Conservation (phyloP, 92 coral and sea anemone genomes). For the Nematostella vectensis region DNA sequence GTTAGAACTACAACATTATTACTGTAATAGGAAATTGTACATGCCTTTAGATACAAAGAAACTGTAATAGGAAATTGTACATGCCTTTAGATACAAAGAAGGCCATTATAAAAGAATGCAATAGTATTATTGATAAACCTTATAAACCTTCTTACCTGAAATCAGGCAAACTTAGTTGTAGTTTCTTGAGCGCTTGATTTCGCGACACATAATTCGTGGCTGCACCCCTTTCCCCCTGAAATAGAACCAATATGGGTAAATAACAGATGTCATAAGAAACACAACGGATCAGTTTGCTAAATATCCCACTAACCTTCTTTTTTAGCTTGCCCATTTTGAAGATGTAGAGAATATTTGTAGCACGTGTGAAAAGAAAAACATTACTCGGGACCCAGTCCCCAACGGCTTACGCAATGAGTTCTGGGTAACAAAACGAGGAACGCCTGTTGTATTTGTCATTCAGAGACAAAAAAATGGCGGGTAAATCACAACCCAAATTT, state of each 20-base stretch:
- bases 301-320: conserved; percentile 49
- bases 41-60: too few relatives aligned
- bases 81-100: too few relatives aligned
- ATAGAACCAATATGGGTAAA: too few relatives aligned
- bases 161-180: conserved; percentile 89
- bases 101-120: too few relatives aligned
- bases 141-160: conserved; percentile 94
- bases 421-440: conserved; percentile 33
- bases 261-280: too few relatives aligned
- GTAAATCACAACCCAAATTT: conserved; percentile 35
- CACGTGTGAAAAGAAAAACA: conserved; percentile 48
- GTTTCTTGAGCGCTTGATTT: conserved; percentile 86
- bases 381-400: not conserved
- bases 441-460: conserved; percentile 32
- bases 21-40: too few relatives aligned
- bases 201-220: conserved; percentile 79
- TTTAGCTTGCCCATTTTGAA: conserved; percentile 57
- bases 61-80: too few relatives aligned
- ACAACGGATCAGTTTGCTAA: not conserved
- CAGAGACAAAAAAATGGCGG: conserved; percentile 73
- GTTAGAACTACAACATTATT: too few relatives aligned
- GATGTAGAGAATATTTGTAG: not conserved
- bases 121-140: too few relatives aligned
- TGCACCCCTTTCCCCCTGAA: conserved; percentile 91
- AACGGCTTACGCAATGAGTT: conserved; percentile 10